A percentile compares a stretch with the other conserved stretches of the same genome.
phyloP scores from a whole-genome alignment of 2,888 invertebrate genomes.

The Allolobophora icterica region DNA sequence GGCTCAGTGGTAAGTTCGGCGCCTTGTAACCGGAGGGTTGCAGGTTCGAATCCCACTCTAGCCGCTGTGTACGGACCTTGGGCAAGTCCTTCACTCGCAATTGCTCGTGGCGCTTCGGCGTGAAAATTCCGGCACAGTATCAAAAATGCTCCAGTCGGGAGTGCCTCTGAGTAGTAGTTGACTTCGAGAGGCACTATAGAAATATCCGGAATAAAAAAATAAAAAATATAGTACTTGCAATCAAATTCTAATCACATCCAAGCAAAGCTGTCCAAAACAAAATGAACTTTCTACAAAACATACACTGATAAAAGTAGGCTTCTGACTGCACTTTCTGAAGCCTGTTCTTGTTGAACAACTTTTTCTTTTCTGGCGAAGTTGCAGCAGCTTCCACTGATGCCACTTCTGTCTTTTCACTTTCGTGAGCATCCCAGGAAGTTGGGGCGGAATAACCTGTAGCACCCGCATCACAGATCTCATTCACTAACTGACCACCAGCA shows the following conservation, averaged over 20 bases:
- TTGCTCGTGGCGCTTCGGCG: no score
- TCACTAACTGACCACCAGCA: not conserved
- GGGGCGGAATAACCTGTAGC: constrained; percentile 10
- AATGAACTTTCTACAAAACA: not conserved
- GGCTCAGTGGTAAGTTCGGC: no score
- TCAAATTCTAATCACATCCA: constrained; percentile 1
- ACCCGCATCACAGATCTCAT: not conserved
- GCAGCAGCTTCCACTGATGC: not conserved
- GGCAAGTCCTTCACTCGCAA: no score
- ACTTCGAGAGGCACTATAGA: no score
- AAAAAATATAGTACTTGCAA: not conserved
- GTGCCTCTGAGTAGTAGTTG: no score
- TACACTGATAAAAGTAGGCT: constrained; percentile 6
- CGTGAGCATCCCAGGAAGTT: not conserved
- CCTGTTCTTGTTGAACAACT: not conserved
- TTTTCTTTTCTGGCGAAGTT: not conserved
- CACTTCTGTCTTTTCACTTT: not conserved
- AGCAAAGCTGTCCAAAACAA: constrained; percentile 51
- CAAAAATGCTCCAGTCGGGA: no score
- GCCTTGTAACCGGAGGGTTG: no score
- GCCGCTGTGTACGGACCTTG: no score
- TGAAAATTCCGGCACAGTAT: no score
- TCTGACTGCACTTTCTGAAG: not conserved
- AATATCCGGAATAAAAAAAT: no score
- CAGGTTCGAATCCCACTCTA: no score